Evolutionary conservation across 2,797 vertebrate genomes (phyloP), one percentile per base, ranked within the genome.

Genomic region (Pseudochaenichthys georgianus): DNA sequence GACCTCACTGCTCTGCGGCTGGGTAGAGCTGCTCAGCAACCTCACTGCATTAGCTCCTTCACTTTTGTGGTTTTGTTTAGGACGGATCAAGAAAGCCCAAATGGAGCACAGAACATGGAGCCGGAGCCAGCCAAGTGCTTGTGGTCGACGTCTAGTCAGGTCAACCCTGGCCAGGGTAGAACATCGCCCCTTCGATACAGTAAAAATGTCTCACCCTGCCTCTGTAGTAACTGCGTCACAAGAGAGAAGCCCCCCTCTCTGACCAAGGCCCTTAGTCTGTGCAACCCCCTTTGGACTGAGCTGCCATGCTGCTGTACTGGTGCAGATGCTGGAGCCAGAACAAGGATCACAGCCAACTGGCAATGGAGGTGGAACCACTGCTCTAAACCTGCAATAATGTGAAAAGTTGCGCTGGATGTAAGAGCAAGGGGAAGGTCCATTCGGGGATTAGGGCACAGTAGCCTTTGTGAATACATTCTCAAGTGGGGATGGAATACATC

Each of bases 1-100:
- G 92, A 94, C 90, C 90, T 94, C 92, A 93, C 87, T 82, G 75
- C 80, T 84, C 66, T 91, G 90, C 47, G 80, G 88, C 83, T 70
- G 75, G 76, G 75, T 72, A 86, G 83, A 86, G 80, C 85, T 80
- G 78, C 78, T 85, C 79, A 17, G 82, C 86, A 88, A 87, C 82
- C 76, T 87, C 83, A 70, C 66, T 82, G 78, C 89, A 88, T 83
- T 76, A 83, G 82, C 79, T 85, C 61, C 80, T 88, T 87, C 71
- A 61, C 83, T 83, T 92, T 78, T 95, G 93, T 88, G 92, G 93
- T 94, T 94, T 93, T 87, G 78, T 88, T 92, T 79, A 83, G 83
- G 87, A 90, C n/a, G 86, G 87, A 88, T 92, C 84, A 89, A 92
- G 87, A 91, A 91, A 90, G 85, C 87, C 87, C 79, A 92, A 93